Conservation (phyloP, 2,113 vertebrate genomes). For the Cephalopterus ornatus region DNA sequence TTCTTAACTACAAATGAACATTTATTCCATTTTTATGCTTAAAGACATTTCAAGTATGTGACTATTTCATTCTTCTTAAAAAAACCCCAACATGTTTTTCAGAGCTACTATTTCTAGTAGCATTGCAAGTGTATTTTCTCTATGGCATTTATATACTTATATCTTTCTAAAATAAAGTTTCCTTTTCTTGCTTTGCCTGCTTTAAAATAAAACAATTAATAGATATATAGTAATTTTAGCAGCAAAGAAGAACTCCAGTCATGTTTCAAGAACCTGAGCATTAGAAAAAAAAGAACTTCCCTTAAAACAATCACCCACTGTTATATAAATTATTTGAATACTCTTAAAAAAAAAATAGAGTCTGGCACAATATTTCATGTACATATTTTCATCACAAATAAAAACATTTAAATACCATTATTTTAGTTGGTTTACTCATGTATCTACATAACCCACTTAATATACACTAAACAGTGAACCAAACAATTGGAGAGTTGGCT, state of each 20-base stretch:
- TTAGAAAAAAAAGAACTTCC: not conserved
- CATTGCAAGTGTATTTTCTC: not conserved
- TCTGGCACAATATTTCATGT: not conserved
- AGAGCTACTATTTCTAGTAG: not conserved
- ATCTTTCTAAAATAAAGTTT: not conserved
- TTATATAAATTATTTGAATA: accelerated
- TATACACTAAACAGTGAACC: not conserved
- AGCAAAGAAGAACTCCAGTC: not conserved
- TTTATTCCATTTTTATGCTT: not conserved
- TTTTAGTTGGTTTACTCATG: not conserved
- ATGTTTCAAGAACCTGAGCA: not conserved
- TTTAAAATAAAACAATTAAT: not conserved
- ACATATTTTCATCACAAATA: not conserved
- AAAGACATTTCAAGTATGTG: not conserved
- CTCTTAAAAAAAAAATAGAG: not conserved
- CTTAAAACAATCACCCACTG: not conserved
- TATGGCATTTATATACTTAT: not conserved
- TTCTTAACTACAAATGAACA: not conserved
- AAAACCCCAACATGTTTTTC: not conserved
- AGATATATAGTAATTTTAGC: not conserved
- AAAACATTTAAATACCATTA: not conserved
- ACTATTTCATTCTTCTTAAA: not conserved
- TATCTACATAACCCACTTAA: not conserved
- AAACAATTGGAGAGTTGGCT: not conserved
- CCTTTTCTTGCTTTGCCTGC: not conserved